These are phyloP conservation scores for Gracilinanus agilis DNA, from an alignment of 2,113 vertebrate genomes.

Conservation along the genomic window DNA sequence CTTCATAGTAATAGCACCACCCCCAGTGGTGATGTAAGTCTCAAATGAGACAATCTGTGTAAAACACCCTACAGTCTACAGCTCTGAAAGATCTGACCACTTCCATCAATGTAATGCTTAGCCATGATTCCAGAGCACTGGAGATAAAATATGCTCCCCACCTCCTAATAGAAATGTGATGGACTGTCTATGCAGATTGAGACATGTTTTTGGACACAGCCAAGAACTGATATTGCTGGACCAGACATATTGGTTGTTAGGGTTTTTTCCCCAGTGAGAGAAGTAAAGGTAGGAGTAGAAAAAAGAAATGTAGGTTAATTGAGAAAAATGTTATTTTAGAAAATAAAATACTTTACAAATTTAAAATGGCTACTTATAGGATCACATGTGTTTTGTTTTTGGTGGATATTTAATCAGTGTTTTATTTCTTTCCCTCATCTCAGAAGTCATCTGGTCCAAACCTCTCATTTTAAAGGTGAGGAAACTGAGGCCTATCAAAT, in stretches of 20 bases:
- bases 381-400: neutral
- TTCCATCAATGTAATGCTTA: neutral
- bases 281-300: neutral
- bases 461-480: neutral
- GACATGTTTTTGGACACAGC: neutral
- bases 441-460: neutral
- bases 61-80: neutral
- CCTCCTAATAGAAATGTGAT: neutral
- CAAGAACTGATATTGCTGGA: neutral
- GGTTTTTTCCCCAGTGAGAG: neutral
- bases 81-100: neutral
- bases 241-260: neutral
- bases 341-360: neutral
- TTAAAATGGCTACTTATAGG: neutral
- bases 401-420: neutral
- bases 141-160: neutral
- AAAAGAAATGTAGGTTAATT: neutral
- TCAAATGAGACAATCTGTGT: conserved; percentile 14
- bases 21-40: neutral
- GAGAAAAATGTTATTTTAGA: neutral
- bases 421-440: neutral
- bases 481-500: neutral
- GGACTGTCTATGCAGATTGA: neutral
- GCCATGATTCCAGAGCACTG: neutral
- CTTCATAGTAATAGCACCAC: conserved; percentile 2